phyloP scores from a whole-genome alignment of 2,888 invertebrate species.

The Latheticus oryzae region DNA sequence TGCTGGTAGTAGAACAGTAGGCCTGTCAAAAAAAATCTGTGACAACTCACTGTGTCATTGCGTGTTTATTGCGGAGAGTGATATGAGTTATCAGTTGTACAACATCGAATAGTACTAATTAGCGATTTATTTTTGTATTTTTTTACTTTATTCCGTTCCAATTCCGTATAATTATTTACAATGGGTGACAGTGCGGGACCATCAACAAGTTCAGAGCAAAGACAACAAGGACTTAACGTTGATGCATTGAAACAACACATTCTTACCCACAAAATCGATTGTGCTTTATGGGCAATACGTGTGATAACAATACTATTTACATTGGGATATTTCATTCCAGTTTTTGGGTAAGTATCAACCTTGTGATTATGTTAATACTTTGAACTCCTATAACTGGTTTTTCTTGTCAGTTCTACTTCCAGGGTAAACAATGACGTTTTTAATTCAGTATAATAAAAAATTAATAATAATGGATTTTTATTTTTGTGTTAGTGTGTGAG shows the following conservation, averaged over 20 bases:
- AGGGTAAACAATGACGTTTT: neutral
- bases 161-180: constrained; percentile 39
- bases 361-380: constrained; percentile 30
- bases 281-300: constrained; percentile 88
- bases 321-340: constrained; percentile 85
- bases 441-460: neutral
- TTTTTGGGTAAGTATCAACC: constrained; percentile 80
- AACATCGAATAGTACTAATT: too few relatives aligned
- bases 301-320: constrained; percentile 86
- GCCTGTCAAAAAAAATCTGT: constrained; percentile 18
- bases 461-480: neutral
- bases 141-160: neutral
- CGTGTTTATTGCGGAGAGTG: constrained; percentile 20
- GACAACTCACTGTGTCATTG: constrained; percentile 25
- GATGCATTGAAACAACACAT: constrained; percentile 78
- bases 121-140: too few relatives aligned
- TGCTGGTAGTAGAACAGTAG: neutral
- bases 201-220: constrained; percentile 39
- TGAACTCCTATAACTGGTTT: constrained; percentile 24
- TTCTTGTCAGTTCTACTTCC: constrained; percentile 25
- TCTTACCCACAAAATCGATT: constrained; percentile 85
- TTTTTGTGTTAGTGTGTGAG: too few relatives aligned
- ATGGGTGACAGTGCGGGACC: constrained; percentile 50
- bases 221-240: constrained; percentile 68
- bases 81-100: constrained; percentile 4